Evolutionary conservation across 2,797 vertebrate species (phyloP), one percentile per base, ranked within the genome.

Genomic region (Paramormyrops hopkinsi): DNA sequence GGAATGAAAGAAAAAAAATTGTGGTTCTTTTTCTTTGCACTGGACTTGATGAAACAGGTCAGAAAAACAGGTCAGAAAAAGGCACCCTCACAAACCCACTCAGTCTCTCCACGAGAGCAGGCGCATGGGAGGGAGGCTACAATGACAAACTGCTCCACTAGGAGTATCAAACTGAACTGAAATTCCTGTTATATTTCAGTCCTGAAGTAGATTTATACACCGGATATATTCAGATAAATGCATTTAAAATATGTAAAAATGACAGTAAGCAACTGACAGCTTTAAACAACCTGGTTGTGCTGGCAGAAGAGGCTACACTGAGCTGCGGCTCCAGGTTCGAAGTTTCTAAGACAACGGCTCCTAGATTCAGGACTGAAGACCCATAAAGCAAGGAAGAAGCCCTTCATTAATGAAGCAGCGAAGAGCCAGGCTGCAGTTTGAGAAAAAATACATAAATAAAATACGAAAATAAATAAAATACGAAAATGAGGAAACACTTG

Each of bases 101-200:
- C 53, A 19, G 17, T 6, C 53, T 19, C 17, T 54, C 53, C 17
- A 62, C 2, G n/a, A 62, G 7, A 25, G 1, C 59, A 29, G 9
- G 25, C 25, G 22, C 3, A 3, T 25, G 22, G 59, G 59, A 1
- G 59, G 2, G 59, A 2, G 59, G 54, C 86, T 62, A 65, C 41
- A 65, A 85, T 87, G 89, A 88, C 88, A 65, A 22, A 17, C 69
- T 76, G 3, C 12, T 14, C 29, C 69, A 17, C 92, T 89, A 90
- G 88, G 88, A 62, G 59, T 79, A 92, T 89, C 90, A 50, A 86
- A 33, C 86, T 83, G 76, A 86, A 88, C 85, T 88, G 83, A 93
- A 65, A 91, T 92, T 90, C 86, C 59, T 91, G 29, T 82, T 83
- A 91, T 46, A 19, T 86, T 88, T 90, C 54, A 33, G 87, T 88